Base-by-base conservation (phyloP, 2,797 vertebrate species). In the Furcifer pardalis region DNA sequence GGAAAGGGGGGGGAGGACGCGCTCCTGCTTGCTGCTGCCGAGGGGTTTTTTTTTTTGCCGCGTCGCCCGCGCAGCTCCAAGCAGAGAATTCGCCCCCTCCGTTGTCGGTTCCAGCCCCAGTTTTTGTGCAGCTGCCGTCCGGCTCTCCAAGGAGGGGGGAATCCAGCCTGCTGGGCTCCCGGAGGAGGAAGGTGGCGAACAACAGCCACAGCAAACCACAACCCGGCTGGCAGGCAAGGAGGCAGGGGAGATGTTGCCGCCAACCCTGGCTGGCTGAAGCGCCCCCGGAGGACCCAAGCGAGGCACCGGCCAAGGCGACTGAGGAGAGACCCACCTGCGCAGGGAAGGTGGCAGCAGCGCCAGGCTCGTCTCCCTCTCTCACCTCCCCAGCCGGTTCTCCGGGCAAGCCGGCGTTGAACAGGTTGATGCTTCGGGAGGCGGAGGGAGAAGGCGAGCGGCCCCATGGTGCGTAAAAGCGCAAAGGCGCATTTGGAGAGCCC, bases 201-300 rank as follows among this genome's bases (percentile, higher is more conserved):
- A n/a, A 56, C 3, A 56, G 2, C 52, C 52, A 56, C 13, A 56
- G 17, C 27, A 56, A 49, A 52, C 82, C 82, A 59, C n/a, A n/a
- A n/a, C n/a, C n/a, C n/a, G 15, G n/a, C 46, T 63, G 44, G 12
- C 44, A 44, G 62, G 42, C 62, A 23, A 40, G 17, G 85, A 62
- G 77, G 85, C 40, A 2, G 77, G 13, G 85, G 30, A 56, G n/a
- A 19, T 52, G 81, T 87, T 37, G 84, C 88, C 86, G 89, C 2
- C 30, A 79, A n/a, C 56, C 68, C 74, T 0, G 49, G 78, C 79
- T 82, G 77, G 30, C 65, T 35, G 77, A 23, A 78, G 76, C 21
- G n/a, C n/a, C n/a, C n/a, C n/a, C n/a, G n/a, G n/a, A n/a, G n/a
- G n/a, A n/a, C n/a, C n/a, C n/a, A n/a, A n/a, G n/a, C n/a, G n/a